Base-by-base conservation (phyloP, 2,113 vertebrate species). In the Thalassarche chlororhynchos region DNA sequence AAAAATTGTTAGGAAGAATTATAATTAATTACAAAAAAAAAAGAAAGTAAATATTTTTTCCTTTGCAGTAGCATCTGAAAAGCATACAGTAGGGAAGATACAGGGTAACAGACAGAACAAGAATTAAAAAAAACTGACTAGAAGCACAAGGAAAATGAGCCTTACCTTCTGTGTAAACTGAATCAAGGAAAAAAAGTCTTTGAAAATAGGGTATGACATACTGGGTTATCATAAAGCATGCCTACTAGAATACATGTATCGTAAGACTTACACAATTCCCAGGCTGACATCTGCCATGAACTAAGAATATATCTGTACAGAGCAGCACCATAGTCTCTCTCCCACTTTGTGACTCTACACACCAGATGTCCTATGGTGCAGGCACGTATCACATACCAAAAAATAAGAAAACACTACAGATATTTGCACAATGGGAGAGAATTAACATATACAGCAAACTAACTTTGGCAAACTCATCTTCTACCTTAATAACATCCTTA, bases 21-120 rank as follows among this genome's bases (percentile, higher is more conserved):
- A 19, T 2, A 72, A 76, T 74, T 51, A 36, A 86, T 69, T 36
- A 81, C 23, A 55, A 52, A 34, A 38, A 38, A 38, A n/a, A 47
- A 69, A 42, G 6, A 55, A 82, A 82, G 40, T 5, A 55, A 55
- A 1, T 12, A 46, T 44, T 72, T 77, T 11, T 81, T 84, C 40
- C 34, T 80, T 69, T 4, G 7, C 28, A 80, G 47, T 8, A 87
- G 20, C 23, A 87, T 23, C 26, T 77, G 49, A 84, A 89, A 85
- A 83, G 28, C n/a, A 75, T 6, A 6, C 60, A 74, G 18, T 26
- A 38, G 16, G 40, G 42, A 84, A 75, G 14, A 52, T 20, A 75
- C 0, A 0, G 36, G 29, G 5, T 49, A 71, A 66, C 6, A 85
- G 10, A 44, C 6, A 55, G 17, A 68, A 28, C 5, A 77, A 77